These are phyloP conservation scores for Drosophila sordidula DNA, from an alignment of 2,888 invertebrate genomes.

Conservation along the genomic window DNA sequence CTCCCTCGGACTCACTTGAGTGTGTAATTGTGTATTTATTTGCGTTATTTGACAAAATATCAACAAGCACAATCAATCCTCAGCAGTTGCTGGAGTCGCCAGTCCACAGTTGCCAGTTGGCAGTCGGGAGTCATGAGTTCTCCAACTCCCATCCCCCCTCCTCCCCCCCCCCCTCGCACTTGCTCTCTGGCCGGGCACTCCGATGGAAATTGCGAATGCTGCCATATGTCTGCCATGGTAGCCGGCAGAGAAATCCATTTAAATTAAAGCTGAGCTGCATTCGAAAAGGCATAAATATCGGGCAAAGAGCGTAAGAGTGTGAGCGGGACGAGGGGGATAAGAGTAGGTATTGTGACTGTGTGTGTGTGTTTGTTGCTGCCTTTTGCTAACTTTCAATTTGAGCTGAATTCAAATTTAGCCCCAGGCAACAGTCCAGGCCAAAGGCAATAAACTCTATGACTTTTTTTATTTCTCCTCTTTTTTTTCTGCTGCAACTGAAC, in stretches of 20 bases:
- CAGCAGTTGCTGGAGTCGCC: constrained; percentile 56
- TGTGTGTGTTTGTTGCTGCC: constrained; percentile 33
- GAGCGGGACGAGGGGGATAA: neutral
- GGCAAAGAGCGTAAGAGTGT: neutral
- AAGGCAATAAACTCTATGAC: constrained; percentile 65
- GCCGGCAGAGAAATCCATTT: constrained; percentile 71
- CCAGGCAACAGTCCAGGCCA: constrained; percentile 44
- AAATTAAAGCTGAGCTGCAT: constrained; percentile 81
- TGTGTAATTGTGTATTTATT: constrained; percentile 85
- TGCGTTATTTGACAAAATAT: constrained; percentile 84
- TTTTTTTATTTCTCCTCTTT: constrained; percentile 17
- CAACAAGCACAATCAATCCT: constrained; percentile 83
- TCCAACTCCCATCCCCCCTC: neutral
- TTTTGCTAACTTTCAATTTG: constrained; percentile 77
- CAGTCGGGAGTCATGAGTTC: constrained; percentile 37
- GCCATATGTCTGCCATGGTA: constrained; percentile 69
- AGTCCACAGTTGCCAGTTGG: constrained; percentile 45
- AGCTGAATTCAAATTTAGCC: constrained; percentile 75
- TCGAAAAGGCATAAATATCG: constrained; percentile 78
- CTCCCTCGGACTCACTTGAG: constrained; percentile 77
- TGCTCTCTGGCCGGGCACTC: constrained; percentile 20
- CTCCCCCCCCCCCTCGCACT: neutral
- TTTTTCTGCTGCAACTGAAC: constrained; percentile 50
- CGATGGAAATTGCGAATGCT: constrained; percentile 68
- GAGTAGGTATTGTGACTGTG: constrained; percentile 13